These are phyloP conservation scores for Fragum fragum DNA, from an alignment of 2,888 invertebrate genomes.

Conservation along the genomic window DNA sequence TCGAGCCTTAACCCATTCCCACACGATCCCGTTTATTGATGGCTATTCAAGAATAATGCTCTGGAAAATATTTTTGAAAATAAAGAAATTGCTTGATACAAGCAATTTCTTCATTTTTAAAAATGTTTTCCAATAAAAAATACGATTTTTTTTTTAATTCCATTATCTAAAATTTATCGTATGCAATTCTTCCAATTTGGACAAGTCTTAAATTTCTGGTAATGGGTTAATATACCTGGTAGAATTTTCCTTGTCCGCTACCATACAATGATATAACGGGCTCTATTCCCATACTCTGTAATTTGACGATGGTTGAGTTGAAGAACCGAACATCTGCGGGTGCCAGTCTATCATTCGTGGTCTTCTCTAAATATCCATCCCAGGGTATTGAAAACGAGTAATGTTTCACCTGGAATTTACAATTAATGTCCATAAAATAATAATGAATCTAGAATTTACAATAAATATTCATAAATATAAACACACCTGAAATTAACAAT, in stretches of 20 bases:
- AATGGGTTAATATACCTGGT: background rate
- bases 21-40: too few species aligned
- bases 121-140: background rate
- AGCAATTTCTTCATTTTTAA: too few species aligned
- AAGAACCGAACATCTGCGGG: background rate
- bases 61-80: background rate
- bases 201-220: too few species aligned
- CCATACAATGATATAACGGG: constrained; percentile 23
- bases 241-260: background rate
- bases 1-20: too few species aligned
- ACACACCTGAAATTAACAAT: too few species aligned
- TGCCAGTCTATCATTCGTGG: background rate
- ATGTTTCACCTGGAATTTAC: constrained; percentile 14
- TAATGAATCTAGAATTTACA: background rate
- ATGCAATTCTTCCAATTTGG: too few species aligned
- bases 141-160: too few species aligned
- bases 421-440: too few species aligned
- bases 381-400: constrained; percentile 26
- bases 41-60: too few species aligned
- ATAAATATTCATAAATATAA: too few species aligned
- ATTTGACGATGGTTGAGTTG: background rate
- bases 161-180: too few species aligned
- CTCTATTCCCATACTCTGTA: constrained; percentile 17
- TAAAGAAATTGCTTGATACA: background rate
- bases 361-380: background rate